Percentiles rank a stretch among this genome's conserved stretches.
These are phyloP conservation scores for Cryptus armator DNA, from an alignment of 2,888 invertebrate species.

Conservation along the genomic window DNA sequence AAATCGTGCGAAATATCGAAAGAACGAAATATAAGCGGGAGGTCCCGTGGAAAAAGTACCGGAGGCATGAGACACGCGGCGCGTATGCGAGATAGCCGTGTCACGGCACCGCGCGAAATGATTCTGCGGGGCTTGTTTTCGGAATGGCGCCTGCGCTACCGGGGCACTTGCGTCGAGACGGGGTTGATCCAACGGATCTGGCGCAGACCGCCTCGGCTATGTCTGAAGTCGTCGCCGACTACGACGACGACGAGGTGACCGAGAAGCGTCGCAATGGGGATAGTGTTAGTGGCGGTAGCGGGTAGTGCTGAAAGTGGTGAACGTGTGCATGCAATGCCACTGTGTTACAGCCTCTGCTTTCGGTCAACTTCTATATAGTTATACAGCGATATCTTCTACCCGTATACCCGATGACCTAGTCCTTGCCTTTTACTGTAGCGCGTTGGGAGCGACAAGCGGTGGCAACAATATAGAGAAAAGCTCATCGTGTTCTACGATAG, in stretches of 20 bases:
- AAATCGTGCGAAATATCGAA: background rate
- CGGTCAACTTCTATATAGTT: constrained; percentile 39
- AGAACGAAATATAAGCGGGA: background rate
- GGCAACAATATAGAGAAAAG: constrained; percentile 21
- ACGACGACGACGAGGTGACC: constrained; percentile 39
- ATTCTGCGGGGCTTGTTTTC: constrained; percentile 72
- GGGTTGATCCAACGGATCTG: constrained; percentile 58
- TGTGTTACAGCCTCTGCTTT: constrained; percentile 53
- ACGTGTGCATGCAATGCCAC: constrained; percentile 41
- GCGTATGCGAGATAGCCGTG: constrained; percentile 56
- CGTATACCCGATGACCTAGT: constrained; percentile 58
- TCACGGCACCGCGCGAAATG: constrained; percentile 73
- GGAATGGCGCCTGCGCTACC: constrained; percentile 69
- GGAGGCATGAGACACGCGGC: constrained; percentile 60
- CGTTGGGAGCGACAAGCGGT: background rate
- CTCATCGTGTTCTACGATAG: constrained; percentile 26
- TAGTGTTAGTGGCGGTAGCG: constrained; percentile 17
- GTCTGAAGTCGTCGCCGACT: constrained; percentile 61
- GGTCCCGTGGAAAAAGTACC: constrained; percentile 22
- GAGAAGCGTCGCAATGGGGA: constrained; percentile 40
- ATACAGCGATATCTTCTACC: constrained; percentile 16
- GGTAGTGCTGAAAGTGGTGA: constrained; percentile 18
- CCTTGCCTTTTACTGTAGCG: constrained; percentile 24
- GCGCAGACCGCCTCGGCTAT: constrained; percentile 64
- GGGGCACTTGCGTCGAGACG: constrained; percentile 64